These are phyloP conservation scores for Pteropus rufus DNA, from an alignment of 2,797 vertebrate genomes.

Conservation along the genomic window DNA sequence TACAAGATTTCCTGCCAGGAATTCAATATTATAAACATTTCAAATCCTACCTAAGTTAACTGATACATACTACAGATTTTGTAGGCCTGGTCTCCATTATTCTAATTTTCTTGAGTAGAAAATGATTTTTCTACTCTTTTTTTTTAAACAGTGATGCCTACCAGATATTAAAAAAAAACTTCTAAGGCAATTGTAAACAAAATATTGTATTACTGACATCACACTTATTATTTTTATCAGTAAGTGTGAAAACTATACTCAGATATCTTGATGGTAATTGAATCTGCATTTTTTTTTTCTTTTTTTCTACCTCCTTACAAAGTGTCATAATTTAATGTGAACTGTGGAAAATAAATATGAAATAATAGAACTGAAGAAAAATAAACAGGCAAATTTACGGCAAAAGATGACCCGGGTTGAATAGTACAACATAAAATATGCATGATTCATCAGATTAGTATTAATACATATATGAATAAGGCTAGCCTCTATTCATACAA, in stretches of 20 bases:
- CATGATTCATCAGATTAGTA: background rate
- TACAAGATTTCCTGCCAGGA: background rate
- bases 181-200: background rate
- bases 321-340: background rate
- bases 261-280: background rate
- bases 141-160: background rate
- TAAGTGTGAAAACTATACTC: background rate
- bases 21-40: background rate
- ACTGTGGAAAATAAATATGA: background rate
- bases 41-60: background rate
- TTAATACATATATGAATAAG: background rate
- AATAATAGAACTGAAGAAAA: background rate
- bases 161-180: background rate
- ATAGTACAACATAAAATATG: background rate
- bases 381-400: background rate
- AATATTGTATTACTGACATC: background rate
- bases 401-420: background rate
- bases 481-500: background rate
- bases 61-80: background rate
- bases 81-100: background rate
- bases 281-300: background rate
- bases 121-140: background rate
- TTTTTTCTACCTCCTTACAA: background rate
- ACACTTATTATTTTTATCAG: background rate
- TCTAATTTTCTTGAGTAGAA: background rate